Percentiles rank a stretch among this genome's conserved stretches.
These are phyloP conservation scores for Sebastes cheni DNA, from an alignment of 2,797 vertebrate genomes.

Conservation along the genomic window DNA sequence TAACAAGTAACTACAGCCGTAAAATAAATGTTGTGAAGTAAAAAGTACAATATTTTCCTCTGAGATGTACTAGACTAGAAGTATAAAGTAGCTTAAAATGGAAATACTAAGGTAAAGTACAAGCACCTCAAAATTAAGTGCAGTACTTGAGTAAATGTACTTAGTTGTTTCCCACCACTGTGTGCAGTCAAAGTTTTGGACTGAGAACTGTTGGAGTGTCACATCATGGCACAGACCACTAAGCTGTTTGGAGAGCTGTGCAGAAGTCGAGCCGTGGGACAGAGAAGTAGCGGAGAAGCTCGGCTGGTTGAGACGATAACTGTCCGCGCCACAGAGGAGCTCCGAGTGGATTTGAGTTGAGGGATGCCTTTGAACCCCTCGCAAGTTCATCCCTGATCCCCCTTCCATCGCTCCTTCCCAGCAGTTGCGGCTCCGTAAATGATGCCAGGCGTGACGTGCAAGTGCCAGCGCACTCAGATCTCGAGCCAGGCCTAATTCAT, in stretches of 20 bases:
- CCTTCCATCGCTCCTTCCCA: slow-evolving; percentile 58
- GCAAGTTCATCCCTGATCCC: slow-evolving; percentile 48
- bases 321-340: slow-evolving; percentile 48
- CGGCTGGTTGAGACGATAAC: slow-evolving; percentile 48
- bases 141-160: no score
- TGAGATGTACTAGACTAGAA: no score
- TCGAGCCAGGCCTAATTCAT: slow-evolving; percentile 54
- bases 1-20: no score
- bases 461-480: slow-evolving; percentile 54
- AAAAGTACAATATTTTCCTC: no score
- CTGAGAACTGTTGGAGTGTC: slow-evolving; percentile 17
- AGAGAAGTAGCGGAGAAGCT: slow-evolving; percentile 20
- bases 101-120: no score
- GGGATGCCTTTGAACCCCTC: slow-evolving; percentile 59
- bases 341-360: slow-evolving; percentile 51
- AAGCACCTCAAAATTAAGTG: no score
- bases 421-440: slow-evolving; percentile 68
- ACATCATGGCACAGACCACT: slow-evolving; percentile 22
- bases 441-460: slow-evolving; percentile 64
- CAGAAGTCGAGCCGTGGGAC: slow-evolving; percentile 21
- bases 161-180: no score
- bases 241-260: slow-evolving; percentile 33
- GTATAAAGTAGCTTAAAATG: no score
- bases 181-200: slow-evolving; percentile 4
- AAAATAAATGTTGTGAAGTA: no score